Percentiles rank a stretch among this genome's conserved stretches.
Conservation (phyloP, 2,888 invertebrate genomes). For the Troides helena region DNA sequence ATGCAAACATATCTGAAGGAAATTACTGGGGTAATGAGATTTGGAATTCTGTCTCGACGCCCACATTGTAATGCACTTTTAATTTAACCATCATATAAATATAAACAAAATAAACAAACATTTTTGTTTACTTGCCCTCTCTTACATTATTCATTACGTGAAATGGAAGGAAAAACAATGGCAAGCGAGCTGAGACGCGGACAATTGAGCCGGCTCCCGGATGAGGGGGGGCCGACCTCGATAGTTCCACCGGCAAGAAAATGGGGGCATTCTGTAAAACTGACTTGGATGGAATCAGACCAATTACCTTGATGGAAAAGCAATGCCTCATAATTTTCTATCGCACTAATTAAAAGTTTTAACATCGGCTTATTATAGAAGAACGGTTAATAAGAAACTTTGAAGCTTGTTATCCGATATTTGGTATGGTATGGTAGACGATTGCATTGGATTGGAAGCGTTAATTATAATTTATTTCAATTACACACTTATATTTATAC, state of each 20-base stretch:
- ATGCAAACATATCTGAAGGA: no score
- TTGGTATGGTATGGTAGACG: no score
- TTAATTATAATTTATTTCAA: no score
- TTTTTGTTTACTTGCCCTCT: constrained; percentile 33
- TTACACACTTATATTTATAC: no score
- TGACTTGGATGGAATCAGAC: constrained; percentile 21
- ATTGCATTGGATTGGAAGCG: no score
- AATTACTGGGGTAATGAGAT: no score
- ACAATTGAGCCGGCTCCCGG: constrained; percentile 45
- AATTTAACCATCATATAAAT: no score
- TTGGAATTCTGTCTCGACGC: no score
- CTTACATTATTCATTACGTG: constrained; percentile 36
- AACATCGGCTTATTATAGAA: not conserved
- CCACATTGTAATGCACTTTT: no score
- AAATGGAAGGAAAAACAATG: constrained; percentile 55
- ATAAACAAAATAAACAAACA: no score
- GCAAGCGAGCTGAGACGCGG: constrained; percentile 45
- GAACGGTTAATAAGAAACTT: not conserved
- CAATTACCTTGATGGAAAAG: constrained; percentile 24
- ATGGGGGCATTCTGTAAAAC: constrained; percentile 21
- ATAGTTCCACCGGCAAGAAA: constrained; percentile 35
- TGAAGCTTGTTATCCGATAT: not conserved
- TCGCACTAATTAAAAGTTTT: not conserved
- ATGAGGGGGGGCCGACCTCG: constrained; percentile 45
- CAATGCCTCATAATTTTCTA: not conserved